Evolutionary conservation across 2,113 vertebrate species (phyloP), one percentile per base, ranked within the genome.

Genomic region (Rhea pennata): DNA sequence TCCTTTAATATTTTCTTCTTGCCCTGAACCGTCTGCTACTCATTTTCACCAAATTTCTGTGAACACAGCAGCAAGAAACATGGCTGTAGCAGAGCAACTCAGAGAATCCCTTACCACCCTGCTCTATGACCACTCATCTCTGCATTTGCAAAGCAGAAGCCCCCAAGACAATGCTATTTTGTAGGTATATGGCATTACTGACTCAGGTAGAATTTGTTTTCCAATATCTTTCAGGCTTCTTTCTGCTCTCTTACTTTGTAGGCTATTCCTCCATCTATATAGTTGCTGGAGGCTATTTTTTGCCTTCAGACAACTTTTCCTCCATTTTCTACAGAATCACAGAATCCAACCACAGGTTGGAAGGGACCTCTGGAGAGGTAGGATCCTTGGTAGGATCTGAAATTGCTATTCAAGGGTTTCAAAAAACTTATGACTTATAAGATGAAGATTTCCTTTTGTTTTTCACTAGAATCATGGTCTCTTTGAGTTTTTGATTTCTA

Each of bases 81-180:
- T 0, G 1, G 15, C 22, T 5, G 1, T 53, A 40, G 15, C 48
- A 62, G 26, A 90, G 33, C 0, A 2, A 40, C 16, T 64, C 10
- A 71, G 50, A 70, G 6, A 5, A 53, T 31, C 15, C 72, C 39
- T 84, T 64, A n/a, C 5, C 1, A 10, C 33, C 24, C 36, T 83
- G 21, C 5, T 39, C 58, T 83, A 62, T 46, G 56, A 44, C 9
- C 26, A 67, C 58, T 65, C 50, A 66, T 44, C 29, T 78, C 40
- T 44, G 51, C 3, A 33, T 82, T 69, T 77, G 33, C 65, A 94
- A 73, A 79, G 59, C 11, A 42, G 21, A 82, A 89, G 62, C 6
- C 6, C 5, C 2, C 15, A n/a, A 82, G 12, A 5, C 17, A 48
- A 7, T 16, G 11, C 1, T 80, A 8, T 42, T 90, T 77, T 86